Conservation (phyloP, 2,113 vertebrate genomes). For the Bothrops jararaca region DNA sequence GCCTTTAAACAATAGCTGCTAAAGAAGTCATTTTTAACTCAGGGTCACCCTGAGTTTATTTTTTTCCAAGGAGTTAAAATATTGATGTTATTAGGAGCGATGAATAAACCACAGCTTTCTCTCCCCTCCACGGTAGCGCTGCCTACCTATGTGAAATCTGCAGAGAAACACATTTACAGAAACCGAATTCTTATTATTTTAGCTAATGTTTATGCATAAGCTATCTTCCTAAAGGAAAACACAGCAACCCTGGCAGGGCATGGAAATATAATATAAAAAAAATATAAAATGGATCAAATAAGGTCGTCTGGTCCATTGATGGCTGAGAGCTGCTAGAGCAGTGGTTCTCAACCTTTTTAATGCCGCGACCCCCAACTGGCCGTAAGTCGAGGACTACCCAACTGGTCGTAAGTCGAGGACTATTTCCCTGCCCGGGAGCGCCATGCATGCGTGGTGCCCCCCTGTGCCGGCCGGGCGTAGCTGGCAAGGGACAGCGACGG, state of each 20-base stretch:
- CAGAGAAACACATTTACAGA: conserved; percentile 44
- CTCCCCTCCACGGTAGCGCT: not conserved
- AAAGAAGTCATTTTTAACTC: conserved; percentile 7
- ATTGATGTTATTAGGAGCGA: conserved; percentile 47
- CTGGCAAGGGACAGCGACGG: no score
- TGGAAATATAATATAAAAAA: not conserved
- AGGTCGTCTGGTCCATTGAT: no score
- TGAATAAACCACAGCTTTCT: conserved; percentile 50
- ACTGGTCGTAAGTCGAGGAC: no score
- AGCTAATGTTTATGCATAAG: not conserved
- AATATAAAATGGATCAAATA: not conserved
- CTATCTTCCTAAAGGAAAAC: not conserved
- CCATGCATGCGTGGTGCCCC: no score
- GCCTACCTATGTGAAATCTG: conserved; percentile 31
- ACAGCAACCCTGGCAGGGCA: not conserved
- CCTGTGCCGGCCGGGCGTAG: no score
- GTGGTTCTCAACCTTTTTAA: no score
- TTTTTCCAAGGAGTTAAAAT: conserved; percentile 59
- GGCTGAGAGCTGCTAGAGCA: no score
- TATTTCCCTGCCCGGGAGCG: no score
- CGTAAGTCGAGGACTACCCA: no score
- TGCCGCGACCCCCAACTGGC: no score
- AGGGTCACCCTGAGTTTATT: not conserved
- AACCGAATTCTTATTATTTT: not conserved
- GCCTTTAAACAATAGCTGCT: conserved; percentile 36